These are phyloP conservation scores for Laothoe populi DNA, from an alignment of 2,888 invertebrate genomes.

Conservation along the genomic window DNA sequence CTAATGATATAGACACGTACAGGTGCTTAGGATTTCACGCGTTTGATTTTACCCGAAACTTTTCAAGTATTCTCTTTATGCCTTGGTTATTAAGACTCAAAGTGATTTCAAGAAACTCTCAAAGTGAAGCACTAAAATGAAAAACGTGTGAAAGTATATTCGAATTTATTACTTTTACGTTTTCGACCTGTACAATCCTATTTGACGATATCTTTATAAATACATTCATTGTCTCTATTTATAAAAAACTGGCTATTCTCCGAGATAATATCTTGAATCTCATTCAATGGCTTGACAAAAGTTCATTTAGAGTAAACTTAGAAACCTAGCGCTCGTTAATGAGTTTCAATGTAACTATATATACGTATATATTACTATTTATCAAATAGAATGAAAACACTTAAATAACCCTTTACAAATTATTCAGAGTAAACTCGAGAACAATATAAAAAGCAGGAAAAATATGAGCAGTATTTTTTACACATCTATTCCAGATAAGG, in stretches of 20 bases:
- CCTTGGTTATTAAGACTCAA: neutral
- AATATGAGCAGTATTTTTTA: slow-evolving; percentile 18
- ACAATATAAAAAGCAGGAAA: slow-evolving; percentile 11
- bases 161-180: neutral
- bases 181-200: neutral
- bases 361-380: neutral
- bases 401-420: slow-evolving; percentile 3
- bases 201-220: neutral
- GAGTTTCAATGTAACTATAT: slow-evolving; percentile 17
- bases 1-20: slow-evolving; percentile 26
- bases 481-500: slow-evolving; percentile 14
- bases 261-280: neutral
- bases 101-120: slow-evolving; percentile 20
- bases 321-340: slow-evolving; percentile 4
- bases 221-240: neutral
- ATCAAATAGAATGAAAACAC: slow-evolving; percentile 1
- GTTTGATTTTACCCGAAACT: slow-evolving; percentile 32
- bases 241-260: slow-evolving; percentile 1
- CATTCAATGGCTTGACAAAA: slow-evolving; percentile 18
- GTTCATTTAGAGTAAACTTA: slow-evolving; percentile 9
- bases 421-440: neutral
- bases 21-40: slow-evolving; percentile 17
- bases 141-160: slow-evolving; percentile 5
- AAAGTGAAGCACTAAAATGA: slow-evolving; percentile 14
- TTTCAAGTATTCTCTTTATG: slow-evolving; percentile 18